Percentiles rank a stretch among this genome's conserved stretches.
phyloP scores from a whole-genome alignment of 2,888 invertebrate genomes.

The Apamea crenata region DNA sequence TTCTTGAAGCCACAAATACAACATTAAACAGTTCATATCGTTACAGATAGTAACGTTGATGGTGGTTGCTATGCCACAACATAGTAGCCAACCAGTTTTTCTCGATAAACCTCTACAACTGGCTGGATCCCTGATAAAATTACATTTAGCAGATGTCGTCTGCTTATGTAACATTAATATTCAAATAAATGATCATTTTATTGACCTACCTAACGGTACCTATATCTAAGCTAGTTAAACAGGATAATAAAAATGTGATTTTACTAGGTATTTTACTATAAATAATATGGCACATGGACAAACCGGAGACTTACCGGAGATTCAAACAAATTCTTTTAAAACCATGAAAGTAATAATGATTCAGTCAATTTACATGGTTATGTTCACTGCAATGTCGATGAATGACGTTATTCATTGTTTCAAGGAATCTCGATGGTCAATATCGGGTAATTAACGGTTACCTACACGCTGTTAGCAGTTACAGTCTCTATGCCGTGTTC shows the following conservation, averaged over 20 bases:
- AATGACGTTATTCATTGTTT: constrained; percentile 74
- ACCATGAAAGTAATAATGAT: constrained; percentile 43
- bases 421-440: constrained; percentile 75
- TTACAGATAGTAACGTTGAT: constrained; percentile 21
- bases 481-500: constrained; percentile 43
- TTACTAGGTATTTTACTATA: constrained; percentile 2
- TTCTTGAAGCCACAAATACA: constrained; percentile 7
- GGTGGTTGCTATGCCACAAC: constrained; percentile 41
- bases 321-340: constrained; percentile 39
- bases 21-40: constrained; percentile 1
- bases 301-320: constrained; percentile 12
- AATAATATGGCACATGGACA: constrained; percentile 30
- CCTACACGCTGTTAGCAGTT: constrained; percentile 43
- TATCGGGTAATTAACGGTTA: constrained; percentile 68
- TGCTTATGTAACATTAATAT: constrained; percentile 35
- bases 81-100: constrained; percentile 45
- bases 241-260: constrained; percentile 23
- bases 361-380: constrained; percentile 48
- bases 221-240: constrained; percentile 7
- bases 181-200: constrained; percentile 25
- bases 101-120: constrained; percentile 31
- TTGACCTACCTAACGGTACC: constrained; percentile 7
- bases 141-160: constrained; percentile 13
- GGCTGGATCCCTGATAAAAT: constrained; percentile 11
- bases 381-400: constrained; percentile 50